Percentiles rank a stretch among this genome's conserved stretches.
Evolutionary conservation across 2,888 invertebrate species (phyloP).

Genomic region (Cerastoderma edule): DNA sequence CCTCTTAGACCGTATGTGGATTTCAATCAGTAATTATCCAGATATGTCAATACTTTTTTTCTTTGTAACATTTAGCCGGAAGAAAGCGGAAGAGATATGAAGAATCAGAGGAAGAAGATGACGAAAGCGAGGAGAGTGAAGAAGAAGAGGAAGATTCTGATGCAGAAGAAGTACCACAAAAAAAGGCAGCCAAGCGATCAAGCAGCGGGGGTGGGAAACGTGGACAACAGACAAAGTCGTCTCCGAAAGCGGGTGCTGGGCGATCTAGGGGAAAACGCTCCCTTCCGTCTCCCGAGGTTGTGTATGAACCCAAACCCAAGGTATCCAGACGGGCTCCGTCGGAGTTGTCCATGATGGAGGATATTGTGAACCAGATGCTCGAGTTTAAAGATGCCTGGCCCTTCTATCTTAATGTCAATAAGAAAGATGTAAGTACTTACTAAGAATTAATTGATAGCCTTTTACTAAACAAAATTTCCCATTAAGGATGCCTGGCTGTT

Average conservation of each 20-base stretch:
- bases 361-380: slow-evolving; percentile 92
- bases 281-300: slow-evolving; percentile 43
- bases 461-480: too few species aligned
- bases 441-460: too few species aligned
- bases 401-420: slow-evolving; percentile 97
- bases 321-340: slow-evolving; percentile 73
- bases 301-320: slow-evolving; percentile 51
- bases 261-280: slow-evolving; percentile 36
- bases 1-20: neutral
- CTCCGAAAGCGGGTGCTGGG: slow-evolving; percentile 28
- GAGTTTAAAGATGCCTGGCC: slow-evolving; percentile 98
- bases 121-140: slow-evolving; percentile 35
- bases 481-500: slow-evolving; percentile 99
- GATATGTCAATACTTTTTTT: too few species aligned
- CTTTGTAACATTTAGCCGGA: slow-evolving; percentile 15
- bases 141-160: slow-evolving; percentile 51
- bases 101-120: slow-evolving; percentile 44
- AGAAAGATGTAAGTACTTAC: slow-evolving; percentile 86
- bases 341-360: slow-evolving; percentile 78
- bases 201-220: slow-evolving; percentile 32
- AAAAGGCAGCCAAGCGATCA: slow-evolving; percentile 51
- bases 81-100: slow-evolving; percentile 56
- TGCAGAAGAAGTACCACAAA: slow-evolving; percentile 47
- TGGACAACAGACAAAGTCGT: slow-evolving; percentile 43
- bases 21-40: slow-evolving; percentile 11